These are phyloP conservation scores for Heterodera carotae DNA, from an alignment of 1,140 invertebrate species.

Conservation along the genomic window DNA sequence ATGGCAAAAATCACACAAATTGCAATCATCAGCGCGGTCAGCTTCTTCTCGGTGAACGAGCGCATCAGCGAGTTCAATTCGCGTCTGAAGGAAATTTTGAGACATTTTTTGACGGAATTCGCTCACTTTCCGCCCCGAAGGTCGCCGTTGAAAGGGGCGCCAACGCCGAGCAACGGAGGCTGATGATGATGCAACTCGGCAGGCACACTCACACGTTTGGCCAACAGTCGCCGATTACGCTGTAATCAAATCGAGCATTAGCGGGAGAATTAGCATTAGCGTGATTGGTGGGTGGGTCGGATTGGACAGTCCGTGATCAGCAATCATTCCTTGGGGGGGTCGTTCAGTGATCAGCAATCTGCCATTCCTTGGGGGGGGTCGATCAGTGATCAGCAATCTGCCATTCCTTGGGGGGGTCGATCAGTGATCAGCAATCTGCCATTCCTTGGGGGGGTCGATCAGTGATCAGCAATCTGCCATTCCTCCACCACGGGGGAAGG, in stretches of 20 bases:
- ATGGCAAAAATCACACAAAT: slow-evolving; percentile 59
- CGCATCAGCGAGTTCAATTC: slow-evolving; percentile 47
- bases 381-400: too few species aligned
- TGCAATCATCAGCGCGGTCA: slow-evolving; percentile 58
- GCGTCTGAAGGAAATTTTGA: slow-evolving; percentile 24
- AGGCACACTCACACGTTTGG: slow-evolving; percentile 49
- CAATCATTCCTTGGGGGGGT: too few species aligned
- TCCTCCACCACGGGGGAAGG: too few species aligned
- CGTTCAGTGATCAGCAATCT: too few species aligned
- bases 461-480: too few species aligned
- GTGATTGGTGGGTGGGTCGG: neutral
- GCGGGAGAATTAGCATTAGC: slow-evolving; percentile 23
- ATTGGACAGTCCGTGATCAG: too few species aligned
- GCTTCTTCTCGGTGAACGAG: slow-evolving; percentile 61
- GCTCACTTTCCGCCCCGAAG: slow-evolving; percentile 5
- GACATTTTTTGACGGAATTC: neutral
- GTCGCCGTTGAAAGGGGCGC: neutral
- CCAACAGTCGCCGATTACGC: slow-evolving; percentile 53
- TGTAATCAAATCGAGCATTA: slow-evolving; percentile 37
- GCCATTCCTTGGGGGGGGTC: too few species aligned
- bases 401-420: too few species aligned
- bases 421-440: too few species aligned
- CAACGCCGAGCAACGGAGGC: slow-evolving; percentile 24
- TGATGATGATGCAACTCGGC: slow-evolving; percentile 24
- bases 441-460: too few species aligned